phyloP scores from a whole-genome alignment of 64 coral and sea anemone genomes.

The Cladopsammia gracilis region DNA sequence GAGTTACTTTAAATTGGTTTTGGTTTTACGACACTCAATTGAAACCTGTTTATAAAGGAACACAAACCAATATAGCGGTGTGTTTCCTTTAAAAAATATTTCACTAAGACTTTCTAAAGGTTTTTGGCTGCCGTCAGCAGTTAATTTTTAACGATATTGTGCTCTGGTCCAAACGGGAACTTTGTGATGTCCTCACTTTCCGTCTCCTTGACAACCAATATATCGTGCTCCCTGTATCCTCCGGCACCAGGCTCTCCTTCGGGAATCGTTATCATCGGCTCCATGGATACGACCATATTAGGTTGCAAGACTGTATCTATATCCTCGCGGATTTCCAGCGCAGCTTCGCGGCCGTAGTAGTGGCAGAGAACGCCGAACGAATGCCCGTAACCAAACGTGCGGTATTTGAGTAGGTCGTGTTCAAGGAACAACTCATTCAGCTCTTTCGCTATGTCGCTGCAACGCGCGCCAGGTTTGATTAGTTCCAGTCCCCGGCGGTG shows the following conservation, averaged over 20 bases:
- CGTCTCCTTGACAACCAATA: conserved; percentile 82
- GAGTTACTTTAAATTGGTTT: too few species aligned
- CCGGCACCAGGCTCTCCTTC: conserved; percentile 88
- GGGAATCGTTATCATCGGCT: conserved; percentile 91
- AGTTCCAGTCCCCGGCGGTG: conserved; percentile 90
- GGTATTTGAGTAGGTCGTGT: conserved; percentile 82
- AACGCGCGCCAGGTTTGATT: conserved; percentile 78
- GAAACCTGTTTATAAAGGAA: too few species aligned
- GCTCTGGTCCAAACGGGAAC: conserved; percentile 78
- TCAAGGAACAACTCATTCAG: conserved; percentile 86
- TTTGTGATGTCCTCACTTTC: conserved; percentile 83
- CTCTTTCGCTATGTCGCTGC: conserved; percentile 91
- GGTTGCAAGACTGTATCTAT: conserved; percentile 82
- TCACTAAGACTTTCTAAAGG: background rate
- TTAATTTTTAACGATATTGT: conserved; percentile 74
- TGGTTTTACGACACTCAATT: too few species aligned
- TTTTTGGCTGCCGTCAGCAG: background rate
- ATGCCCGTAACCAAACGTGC: conserved; percentile 93
- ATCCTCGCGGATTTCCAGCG: conserved; percentile 90
- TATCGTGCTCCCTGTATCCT: conserved; percentile 94
- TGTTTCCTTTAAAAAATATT: background rate
- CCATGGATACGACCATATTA: conserved; percentile 97
- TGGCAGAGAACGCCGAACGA: conserved; percentile 93
- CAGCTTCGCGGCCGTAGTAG: conserved; percentile 96
- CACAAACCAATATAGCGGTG: too few species aligned